Evolutionary conservation across 2,113 vertebrate genomes (phyloP).

Genomic region (Natator depressus): DNA sequence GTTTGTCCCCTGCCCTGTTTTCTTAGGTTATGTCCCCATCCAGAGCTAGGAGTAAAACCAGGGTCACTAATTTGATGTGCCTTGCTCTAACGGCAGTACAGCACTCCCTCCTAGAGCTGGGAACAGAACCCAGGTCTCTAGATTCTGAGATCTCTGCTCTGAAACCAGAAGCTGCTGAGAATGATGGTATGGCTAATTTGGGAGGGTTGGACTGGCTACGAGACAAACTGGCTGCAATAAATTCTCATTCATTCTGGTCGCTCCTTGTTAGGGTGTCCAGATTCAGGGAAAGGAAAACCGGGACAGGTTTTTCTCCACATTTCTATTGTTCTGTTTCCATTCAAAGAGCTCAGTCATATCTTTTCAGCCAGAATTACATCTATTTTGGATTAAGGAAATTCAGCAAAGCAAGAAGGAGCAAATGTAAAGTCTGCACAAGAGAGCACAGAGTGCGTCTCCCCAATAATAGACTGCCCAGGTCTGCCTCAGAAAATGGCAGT

Average conservation of each 20-base stretch:
- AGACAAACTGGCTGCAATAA: neutral
- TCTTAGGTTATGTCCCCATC: neutral
- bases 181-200: rapidly evolving
- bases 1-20: neutral
- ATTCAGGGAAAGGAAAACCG: neutral
- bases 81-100: neutral
- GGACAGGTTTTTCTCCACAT: too few species aligned
- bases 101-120: rapidly evolving
- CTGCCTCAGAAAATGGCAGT: too few species aligned
- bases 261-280: neutral
- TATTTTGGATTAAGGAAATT: too few species aligned
- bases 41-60: neutral
- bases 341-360: too few species aligned
- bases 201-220: neutral
- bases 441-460: too few species aligned
- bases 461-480: too few species aligned
- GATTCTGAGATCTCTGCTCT: neutral
- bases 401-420: too few species aligned
- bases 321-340: too few species aligned
- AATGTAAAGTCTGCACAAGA: too few species aligned
- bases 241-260: neutral
- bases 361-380: too few species aligned
- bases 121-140: neutral
- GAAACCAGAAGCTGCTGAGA: neutral
- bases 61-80: neutral